These are phyloP conservation scores for Crotalus tigris DNA, from an alignment of 2,113 vertebrate genomes.

Conservation along the genomic window DNA sequence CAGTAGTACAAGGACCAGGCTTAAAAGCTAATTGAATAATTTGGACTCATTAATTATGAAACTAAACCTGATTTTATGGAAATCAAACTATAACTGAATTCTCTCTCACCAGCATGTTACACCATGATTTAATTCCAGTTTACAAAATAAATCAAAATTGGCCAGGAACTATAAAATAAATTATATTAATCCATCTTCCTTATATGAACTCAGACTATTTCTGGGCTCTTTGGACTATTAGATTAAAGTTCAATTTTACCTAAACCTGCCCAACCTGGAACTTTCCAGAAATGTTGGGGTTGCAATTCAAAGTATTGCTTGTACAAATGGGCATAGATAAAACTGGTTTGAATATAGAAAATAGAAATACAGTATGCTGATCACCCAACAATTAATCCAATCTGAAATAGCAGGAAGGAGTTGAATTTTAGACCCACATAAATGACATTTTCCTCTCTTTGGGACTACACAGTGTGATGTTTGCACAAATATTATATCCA, in stretches of 20 bases:
- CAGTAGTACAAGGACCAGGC: background rate
- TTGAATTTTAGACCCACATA: background rate
- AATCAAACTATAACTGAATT: background rate
- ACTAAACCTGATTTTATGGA: background rate
- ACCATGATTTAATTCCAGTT: background rate
- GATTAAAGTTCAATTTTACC: background rate
- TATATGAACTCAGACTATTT: background rate
- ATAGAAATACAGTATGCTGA: background rate
- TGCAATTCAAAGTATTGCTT: background rate
- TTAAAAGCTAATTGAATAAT: background rate
- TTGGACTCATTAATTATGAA: background rate
- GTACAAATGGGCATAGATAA: background rate
- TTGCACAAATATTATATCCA: conserved; percentile 39
- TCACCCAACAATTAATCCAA: background rate
- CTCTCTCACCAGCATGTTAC: background rate
- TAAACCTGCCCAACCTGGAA: background rate
- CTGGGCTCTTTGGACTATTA: background rate
- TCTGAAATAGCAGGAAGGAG: background rate
- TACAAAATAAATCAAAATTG: background rate
- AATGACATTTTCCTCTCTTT: conserved; percentile 5
- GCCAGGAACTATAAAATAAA: background rate
- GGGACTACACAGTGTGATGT: background rate
- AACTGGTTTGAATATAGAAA: background rate
- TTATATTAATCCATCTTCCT: background rate
- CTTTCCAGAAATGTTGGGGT: background rate